phyloP scores from a whole-genome alignment of 1,140 invertebrate genomes.

The Drosophila prosaltans region DNA sequence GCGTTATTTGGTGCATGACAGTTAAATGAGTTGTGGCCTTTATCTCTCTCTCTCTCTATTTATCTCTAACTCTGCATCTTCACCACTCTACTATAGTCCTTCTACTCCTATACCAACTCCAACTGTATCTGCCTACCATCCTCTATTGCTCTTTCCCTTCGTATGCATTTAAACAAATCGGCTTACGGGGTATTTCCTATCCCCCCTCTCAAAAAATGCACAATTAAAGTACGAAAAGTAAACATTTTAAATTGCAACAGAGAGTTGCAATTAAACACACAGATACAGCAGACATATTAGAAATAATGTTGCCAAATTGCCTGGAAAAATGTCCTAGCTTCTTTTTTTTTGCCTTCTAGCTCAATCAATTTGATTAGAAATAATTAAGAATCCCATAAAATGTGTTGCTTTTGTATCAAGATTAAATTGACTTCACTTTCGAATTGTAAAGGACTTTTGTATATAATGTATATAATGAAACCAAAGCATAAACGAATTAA shows the following conservation, averaged over 20 bases:
- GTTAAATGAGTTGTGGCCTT: slow-evolving; percentile 75
- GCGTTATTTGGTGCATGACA: slow-evolving; percentile 80
- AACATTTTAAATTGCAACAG: slow-evolving; percentile 36
- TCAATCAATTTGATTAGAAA: slow-evolving; percentile 15
- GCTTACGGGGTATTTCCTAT: slow-evolving; percentile 9
- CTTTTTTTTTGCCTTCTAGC: neutral
- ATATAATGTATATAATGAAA: neutral
- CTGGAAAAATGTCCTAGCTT: slow-evolving; percentile 5
- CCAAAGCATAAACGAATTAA: neutral
- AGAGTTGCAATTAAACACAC: slow-evolving; percentile 22
- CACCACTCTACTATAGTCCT: neutral
- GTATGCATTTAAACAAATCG: slow-evolving; percentile 62
- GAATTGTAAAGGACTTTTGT: too few species aligned
- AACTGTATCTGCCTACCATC: neutral
- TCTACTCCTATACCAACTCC: neutral
- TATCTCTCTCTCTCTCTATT: slow-evolving; percentile 6
- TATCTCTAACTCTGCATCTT: slow-evolving; percentile 9
- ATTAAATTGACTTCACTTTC: neutral
- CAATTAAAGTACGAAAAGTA: slow-evolving; percentile 30
- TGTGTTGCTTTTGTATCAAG: neutral
- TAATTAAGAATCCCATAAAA: slow-evolving; percentile 1
- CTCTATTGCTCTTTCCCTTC: slow-evolving; percentile 10
- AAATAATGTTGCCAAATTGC: slow-evolving; percentile 9
- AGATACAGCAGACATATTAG: slow-evolving; percentile 18
- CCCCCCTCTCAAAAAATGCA: slow-evolving; percentile 10